Base-by-base conservation (phyloP, 1,140 invertebrate genomes). In the Apis laboriosa region DNA sequence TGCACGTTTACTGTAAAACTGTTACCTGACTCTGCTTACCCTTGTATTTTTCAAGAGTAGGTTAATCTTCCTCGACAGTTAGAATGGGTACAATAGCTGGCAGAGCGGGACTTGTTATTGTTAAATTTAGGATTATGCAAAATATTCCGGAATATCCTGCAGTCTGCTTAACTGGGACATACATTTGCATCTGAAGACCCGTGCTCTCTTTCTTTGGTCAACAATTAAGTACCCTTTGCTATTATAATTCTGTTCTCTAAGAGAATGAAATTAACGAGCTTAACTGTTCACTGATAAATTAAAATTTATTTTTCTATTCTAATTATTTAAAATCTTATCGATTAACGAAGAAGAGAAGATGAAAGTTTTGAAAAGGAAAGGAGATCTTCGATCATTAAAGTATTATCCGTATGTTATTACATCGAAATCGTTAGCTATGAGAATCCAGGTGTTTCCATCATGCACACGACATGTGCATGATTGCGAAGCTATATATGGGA, bases 401-500 rank as follows among this genome's bases (percentile, higher is more conserved):
- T 63, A 19, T 75, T 34, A 21, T 58, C 66, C 9, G 56, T 63
- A 58, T 83, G 24, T 53, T 15, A n/a, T 43, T 67, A 53, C 51
- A 43, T 51, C 13, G 72, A 53, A 73, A 70, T 84, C 28, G 63
- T 60, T 80, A 53, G 71, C 72, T 90, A 92, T 92, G 90, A 91
- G 91, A 92, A 92, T 86, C 91, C 92, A 93, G 92, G 91, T 94
- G 92, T 87, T 89, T 88, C 77, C 73, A 75, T 88, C 77, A 86
- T 80, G 72, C 81, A 74, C 89, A 77, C 86, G 89, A 91, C 92
- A 92, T 94, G 90, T 90, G 85, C 84, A 78, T 90, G 90, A 93
- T 93, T 92, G 88, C 86, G 77, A 82, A 83, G 85, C 81, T 93
- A 93, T 93, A 91, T 92, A 89, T 93, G 92, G 91, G 92, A 94